A percentile compares a stretch with the other conserved stretches of the same genome.
Conservation (phyloP, 2,888 invertebrate species). For the Platycnemis pennipes region DNA sequence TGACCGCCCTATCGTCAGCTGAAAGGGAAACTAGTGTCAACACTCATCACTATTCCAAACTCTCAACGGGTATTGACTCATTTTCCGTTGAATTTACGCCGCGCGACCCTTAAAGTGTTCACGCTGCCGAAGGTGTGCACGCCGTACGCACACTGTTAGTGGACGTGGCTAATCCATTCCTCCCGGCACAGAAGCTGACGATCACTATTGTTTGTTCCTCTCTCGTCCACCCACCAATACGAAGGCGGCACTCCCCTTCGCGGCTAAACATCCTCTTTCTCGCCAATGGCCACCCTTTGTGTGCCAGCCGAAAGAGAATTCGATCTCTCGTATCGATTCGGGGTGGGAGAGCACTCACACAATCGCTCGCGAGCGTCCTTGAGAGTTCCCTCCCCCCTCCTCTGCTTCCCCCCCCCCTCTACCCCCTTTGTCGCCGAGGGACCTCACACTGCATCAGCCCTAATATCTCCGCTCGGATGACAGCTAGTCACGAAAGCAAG, state of each 20-base stretch:
- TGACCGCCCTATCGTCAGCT: no score
- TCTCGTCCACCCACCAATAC: not conserved
- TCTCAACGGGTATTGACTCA: no score
- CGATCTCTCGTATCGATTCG: constrained; percentile 57
- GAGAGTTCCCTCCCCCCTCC: not conserved
- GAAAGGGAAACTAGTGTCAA: no score
- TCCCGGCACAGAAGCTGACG: no score
- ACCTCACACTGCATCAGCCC: constrained; percentile 35
- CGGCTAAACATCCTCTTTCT: not conserved
- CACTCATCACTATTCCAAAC: no score
- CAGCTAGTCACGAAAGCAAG: constrained; percentile 47
- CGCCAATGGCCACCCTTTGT: not conserved
- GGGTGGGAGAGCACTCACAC: not conserved
- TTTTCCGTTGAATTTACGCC: no score
- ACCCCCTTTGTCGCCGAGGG: not conserved
- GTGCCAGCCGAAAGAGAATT: constrained; percentile 26
- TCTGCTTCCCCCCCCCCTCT: not conserved
- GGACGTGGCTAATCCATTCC: not conserved
- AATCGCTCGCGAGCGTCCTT: constrained; percentile 41
- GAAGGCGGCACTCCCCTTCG: no score
- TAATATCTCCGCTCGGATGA: constrained; percentile 50
- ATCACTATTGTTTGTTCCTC: no score
- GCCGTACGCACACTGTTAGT: not conserved
- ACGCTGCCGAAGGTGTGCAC: no score
- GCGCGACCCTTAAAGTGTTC: no score